phyloP scores from a whole-genome alignment of 2,888 invertebrate species.

The Andrena marginata region DNA sequence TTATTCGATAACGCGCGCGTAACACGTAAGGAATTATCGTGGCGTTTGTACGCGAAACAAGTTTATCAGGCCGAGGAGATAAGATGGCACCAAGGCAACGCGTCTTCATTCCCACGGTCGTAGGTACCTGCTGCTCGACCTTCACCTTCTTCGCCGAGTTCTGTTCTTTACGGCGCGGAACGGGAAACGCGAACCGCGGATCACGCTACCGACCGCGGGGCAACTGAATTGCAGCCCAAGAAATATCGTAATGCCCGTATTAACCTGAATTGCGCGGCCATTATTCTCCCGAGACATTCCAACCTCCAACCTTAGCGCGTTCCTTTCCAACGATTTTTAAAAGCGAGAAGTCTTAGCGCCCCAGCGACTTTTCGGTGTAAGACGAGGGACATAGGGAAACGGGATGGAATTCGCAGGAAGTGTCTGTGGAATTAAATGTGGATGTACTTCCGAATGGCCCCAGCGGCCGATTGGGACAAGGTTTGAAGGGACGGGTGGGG shows the following conservation, averaged over 20 bases:
- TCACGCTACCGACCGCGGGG: constrained; percentile 18
- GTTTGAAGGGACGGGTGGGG: too few relatives aligned
- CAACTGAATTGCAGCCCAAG: constrained; percentile 16
- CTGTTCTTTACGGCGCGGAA: constrained; percentile 37
- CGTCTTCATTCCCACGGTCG: constrained; percentile 50
- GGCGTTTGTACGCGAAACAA: background rate
- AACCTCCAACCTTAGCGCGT: background rate
- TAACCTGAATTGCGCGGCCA: constrained; percentile 33
- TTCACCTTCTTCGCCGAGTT: constrained; percentile 70
- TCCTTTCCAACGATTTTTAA: background rate
- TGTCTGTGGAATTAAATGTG: too few relatives aligned
- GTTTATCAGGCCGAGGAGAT: constrained; percentile 24
- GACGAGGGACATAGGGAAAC: too few relatives aligned
- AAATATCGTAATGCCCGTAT: constrained; percentile 20
- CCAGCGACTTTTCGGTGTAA: too few relatives aligned
- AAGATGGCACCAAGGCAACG: constrained; percentile 25
- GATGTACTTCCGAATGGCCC: too few relatives aligned
- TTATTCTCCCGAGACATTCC: background rate
- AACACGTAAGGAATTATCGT: background rate
- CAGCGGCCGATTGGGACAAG: too few relatives aligned
- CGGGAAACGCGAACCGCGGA: constrained; percentile 18
- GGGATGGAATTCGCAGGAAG: too few relatives aligned
- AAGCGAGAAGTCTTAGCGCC: background rate
- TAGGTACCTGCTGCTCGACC: constrained; percentile 49
- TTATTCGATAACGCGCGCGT: background rate